These are phyloP conservation scores for Drosophila trapezifrons DNA, from an alignment of 1,140 invertebrate species.

Conservation along the genomic window DNA sequence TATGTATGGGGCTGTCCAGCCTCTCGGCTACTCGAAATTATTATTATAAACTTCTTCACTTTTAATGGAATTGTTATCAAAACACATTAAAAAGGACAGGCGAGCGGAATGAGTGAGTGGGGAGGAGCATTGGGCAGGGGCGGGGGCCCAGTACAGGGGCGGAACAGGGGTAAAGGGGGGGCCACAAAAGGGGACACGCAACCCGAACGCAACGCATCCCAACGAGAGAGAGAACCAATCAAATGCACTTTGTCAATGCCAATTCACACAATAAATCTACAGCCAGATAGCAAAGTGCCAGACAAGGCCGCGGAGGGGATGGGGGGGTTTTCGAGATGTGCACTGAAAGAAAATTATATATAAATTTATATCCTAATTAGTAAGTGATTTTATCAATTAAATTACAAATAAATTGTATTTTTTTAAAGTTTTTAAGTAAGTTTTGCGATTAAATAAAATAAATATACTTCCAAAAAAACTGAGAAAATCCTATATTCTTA, in stretches of 20 bases:
- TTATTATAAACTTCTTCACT: slow-evolving; percentile 82
- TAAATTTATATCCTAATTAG: too few species aligned
- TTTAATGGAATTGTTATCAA: slow-evolving; percentile 82
- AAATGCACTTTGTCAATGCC: slow-evolving; percentile 82
- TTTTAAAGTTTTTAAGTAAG: too few species aligned
- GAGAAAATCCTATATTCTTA: too few species aligned
- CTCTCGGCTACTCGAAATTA: slow-evolving; percentile 57
- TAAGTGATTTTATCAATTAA: neutral
- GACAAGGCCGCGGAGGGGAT: slow-evolving; percentile 14
- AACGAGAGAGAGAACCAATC: slow-evolving; percentile 58
- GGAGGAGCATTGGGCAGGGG: neutral
- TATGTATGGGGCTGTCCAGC: slow-evolving; percentile 16
- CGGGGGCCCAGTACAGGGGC: neutral
- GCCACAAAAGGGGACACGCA: slow-evolving; percentile 24
- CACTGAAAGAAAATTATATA: slow-evolving; percentile 16
- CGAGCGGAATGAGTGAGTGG: slow-evolving; percentile 25
- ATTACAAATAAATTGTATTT: too few species aligned
- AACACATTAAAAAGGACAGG: slow-evolving; percentile 75
- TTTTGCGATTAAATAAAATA: too few species aligned
- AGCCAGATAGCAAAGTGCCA: slow-evolving; percentile 69
- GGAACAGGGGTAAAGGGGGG: neutral
- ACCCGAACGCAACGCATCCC: slow-evolving; percentile 42
- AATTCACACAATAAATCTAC: slow-evolving; percentile 81
- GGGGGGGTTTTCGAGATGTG: slow-evolving; percentile 2
- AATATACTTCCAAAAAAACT: too few species aligned